Percentiles rank a stretch among this genome's conserved stretches.
Conservation (phyloP, 2,797 vertebrate genomes). For the Carcharodon carcharias region DNA sequence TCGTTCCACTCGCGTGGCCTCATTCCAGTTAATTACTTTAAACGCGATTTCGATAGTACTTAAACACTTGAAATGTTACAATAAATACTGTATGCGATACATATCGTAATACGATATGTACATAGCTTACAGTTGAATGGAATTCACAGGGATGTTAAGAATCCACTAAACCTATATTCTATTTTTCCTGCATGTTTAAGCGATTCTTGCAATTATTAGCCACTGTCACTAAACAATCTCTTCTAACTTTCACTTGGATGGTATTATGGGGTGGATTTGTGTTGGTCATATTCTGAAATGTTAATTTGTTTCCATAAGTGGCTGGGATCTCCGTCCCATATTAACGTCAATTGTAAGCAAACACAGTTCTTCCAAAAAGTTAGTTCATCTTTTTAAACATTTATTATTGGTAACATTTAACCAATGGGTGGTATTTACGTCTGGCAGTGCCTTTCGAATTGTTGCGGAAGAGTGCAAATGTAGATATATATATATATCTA, state of each 20-base stretch:
- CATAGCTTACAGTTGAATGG: background rate
- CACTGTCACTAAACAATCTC: background rate
- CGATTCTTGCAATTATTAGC: background rate
- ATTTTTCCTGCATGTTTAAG: background rate
- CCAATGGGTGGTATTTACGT: background rate
- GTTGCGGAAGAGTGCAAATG: background rate
- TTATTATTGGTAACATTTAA: background rate
- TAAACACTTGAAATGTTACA: background rate
- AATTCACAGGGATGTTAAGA: background rate
- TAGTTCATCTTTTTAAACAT: background rate
- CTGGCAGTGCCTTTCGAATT: background rate
- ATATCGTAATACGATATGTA: background rate
- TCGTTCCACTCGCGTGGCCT: conserved; percentile 68
- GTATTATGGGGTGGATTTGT: background rate
- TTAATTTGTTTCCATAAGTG: background rate
- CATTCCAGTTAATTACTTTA: conserved; percentile 64
- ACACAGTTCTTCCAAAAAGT: background rate
- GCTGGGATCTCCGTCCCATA: no score
- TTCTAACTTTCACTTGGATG: background rate
- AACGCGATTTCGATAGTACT: conserved; percentile 46
- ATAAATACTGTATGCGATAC: background rate
- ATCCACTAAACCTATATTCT: background rate
- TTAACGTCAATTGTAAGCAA: background rate
- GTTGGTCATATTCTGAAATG: background rate
- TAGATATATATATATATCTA: background rate